A percentile compares a stretch with the other conserved stretches of the same genome.
Conservation (phyloP, 2,113 vertebrate species). For the Cyanoliseus patagonus region DNA sequence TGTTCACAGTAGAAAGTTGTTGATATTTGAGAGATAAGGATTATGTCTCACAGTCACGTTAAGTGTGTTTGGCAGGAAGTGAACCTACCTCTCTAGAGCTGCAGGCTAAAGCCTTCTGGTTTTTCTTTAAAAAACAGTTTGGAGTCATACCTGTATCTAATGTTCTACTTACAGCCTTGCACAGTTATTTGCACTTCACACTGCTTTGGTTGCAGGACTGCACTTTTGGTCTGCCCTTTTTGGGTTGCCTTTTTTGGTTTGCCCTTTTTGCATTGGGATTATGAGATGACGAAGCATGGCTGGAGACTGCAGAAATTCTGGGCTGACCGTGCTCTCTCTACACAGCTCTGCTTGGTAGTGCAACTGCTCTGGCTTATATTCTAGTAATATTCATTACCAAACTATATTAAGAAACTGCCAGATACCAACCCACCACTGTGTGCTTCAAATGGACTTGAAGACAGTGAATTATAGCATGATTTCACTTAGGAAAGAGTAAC, state of each 20-base stretch:
- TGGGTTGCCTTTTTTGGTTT: not conserved
- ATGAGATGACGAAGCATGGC: not conserved
- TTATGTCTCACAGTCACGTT: not conserved
- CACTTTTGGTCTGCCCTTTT: not conserved
- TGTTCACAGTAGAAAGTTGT: not conserved
- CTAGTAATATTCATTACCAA: not conserved
- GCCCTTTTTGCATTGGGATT: not conserved
- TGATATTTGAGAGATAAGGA: not conserved
- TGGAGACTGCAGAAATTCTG: not conserved
- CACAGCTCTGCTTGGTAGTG: not conserved
- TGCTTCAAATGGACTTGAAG: not conserved
- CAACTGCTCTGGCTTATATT: not conserved
- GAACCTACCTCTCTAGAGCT: not conserved
- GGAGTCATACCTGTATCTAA: not conserved
- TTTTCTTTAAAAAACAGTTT: not conserved
- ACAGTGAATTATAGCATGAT: not conserved
- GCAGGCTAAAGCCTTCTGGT: not conserved
- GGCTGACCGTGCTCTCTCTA: not conserved
- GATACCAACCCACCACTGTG: not conserved
- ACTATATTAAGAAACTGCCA: not conserved
- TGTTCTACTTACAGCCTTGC: not conserved
- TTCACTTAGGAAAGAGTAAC: not conserved
- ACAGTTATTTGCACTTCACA: not conserved
- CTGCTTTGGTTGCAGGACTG: not conserved
- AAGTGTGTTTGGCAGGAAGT: not conserved